Evolutionary conservation across 2,888 invertebrate species (phyloP), one percentile per base, ranked within the genome.

Genomic region (Neuroscelio doddi): DNA sequence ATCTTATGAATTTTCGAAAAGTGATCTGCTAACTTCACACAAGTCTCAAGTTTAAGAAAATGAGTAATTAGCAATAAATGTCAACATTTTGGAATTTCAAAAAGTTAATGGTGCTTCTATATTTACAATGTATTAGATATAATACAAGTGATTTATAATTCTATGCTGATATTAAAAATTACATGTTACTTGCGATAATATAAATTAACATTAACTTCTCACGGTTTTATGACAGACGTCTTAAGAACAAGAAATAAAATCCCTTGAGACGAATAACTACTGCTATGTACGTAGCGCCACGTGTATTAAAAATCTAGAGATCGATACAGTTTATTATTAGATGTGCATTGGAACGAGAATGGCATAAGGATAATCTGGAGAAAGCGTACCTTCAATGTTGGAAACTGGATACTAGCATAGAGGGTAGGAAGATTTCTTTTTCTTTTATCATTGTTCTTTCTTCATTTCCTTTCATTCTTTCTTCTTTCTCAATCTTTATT

Each of bases 391-490:
- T 71, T 71, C 70, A 68, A 74, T 73, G 66, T 69, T 29, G 65
- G 49, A 70, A 71, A 71, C 69, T 72, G 65, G 70, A 70, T 73
- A 72, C 69, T 66, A 57, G 69, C 52, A 71, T 67, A 68, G 69
- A 72, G 72, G 71, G 71, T 73, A 72, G 27, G 10, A 51, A 68
- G 66, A 67, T 68, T 63, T 64, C 47, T 47, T 45, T 26, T 38
- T 30, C 53, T 58, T 51, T 46, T 36, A 47, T 30, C 44, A 14
- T n/a, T 34, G 8, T 16, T 12, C 30, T 26, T 5, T 15, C 30
- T 41, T 14, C 38, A 24, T 21, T 46, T 14, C 14, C 26, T 46
- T 29, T 45, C 16, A 17, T 16, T 41, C 12, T 12, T 16, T 34
- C 30, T 15, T 14, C 17, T 24, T 26, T 24, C 12, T 32, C 21